phyloP scores from a whole-genome alignment of 2,797 vertebrate species.

The Prunella strophiata region DNA sequence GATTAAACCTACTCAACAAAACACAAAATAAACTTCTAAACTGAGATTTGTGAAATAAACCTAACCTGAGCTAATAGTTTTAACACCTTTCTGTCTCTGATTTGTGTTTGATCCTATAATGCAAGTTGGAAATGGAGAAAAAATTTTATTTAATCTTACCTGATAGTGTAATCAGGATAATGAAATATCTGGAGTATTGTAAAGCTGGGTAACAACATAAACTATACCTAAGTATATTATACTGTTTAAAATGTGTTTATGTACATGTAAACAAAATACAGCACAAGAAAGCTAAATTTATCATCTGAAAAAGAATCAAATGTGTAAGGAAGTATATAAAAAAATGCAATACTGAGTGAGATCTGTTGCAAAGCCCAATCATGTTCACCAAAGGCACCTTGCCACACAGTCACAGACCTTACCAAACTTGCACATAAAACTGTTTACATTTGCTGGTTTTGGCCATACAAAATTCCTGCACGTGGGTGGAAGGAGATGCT shows the following conservation, averaged over 20 bases:
- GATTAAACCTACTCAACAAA: conserved; percentile 48
- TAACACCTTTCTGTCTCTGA: conserved; percentile 31
- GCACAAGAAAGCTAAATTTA: not conserved
- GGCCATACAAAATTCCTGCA: not conserved
- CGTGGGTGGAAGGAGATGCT: not conserved
- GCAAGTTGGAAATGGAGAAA: conserved; percentile 39
- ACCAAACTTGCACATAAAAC: not conserved
- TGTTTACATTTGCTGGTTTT: not conserved
- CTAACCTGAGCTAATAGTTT: conserved; percentile 54
- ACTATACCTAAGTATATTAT: not conserved
- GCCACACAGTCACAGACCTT: not conserved
- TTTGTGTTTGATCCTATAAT: conserved; percentile 57
- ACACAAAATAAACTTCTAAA: conserved; percentile 62
- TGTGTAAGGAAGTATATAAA: not conserved
- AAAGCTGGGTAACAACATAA: not conserved
- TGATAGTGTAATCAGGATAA: conserved; percentile 43
- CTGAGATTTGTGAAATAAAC: conserved; percentile 51
- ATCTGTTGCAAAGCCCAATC: not conserved
- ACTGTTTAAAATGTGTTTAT: not conserved
- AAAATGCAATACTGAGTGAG: not conserved
- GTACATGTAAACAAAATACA: not conserved
- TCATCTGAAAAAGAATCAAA: not conserved
- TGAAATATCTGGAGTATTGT: conserved; percentile 29
- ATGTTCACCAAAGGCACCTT: not conserved
- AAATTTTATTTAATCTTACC: conserved; percentile 52